These are phyloP conservation scores for Syndactyla subalaris DNA, from an alignment of 2,797 vertebrate genomes.

Conservation along the genomic window DNA sequence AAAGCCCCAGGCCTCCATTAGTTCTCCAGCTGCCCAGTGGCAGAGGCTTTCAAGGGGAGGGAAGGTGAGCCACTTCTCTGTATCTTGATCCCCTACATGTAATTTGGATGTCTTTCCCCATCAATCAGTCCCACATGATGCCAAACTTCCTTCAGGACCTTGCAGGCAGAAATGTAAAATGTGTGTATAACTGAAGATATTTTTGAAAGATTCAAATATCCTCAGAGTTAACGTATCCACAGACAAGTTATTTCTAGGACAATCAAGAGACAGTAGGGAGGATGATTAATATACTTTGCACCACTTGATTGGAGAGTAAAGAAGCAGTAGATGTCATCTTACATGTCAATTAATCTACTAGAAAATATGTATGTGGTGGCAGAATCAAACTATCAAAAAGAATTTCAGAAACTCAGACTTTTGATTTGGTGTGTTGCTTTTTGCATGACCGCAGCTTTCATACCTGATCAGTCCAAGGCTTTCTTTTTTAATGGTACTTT, in stretches of 20 bases:
- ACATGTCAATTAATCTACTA: not conserved
- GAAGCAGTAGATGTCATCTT: not conserved
- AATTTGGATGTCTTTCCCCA: not conserved
- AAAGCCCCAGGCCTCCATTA: not conserved
- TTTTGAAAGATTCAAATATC: not conserved
- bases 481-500: not conserved
- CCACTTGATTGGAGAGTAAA: not conserved
- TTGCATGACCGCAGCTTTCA: not conserved
- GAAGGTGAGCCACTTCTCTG: not conserved
- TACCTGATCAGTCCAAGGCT: not conserved
- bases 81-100: not conserved
- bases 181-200: accelerated
- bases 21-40: not conserved
- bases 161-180: not conserved
- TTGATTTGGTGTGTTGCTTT: not conserved
- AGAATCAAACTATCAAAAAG: not conserved
- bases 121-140: not conserved
- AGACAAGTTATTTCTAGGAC: not conserved
- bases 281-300: not conserved
- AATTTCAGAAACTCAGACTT: not conserved
- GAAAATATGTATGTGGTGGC: not conserved
- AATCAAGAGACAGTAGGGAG: not conserved
- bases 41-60: not conserved
- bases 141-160: not conserved
- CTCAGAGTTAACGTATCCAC: not conserved